Base-by-base conservation (phyloP, 2,797 vertebrate species). In the Enteromius viviparus region DNA sequence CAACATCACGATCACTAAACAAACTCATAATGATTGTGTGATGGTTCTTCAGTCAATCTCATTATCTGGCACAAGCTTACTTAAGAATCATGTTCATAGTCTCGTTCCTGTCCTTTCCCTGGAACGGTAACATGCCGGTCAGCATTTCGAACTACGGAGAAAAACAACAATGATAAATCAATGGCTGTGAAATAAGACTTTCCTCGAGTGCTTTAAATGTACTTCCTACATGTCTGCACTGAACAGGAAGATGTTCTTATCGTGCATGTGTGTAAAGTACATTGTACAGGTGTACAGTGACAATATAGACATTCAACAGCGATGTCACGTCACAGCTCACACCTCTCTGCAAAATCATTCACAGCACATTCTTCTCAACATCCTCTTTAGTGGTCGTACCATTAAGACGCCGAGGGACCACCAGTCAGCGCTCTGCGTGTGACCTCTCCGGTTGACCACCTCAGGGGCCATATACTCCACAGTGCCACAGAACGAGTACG, bases 51-150 rank as follows among this genome's bases (percentile, higher is more conserved):
- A 45, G 34, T 21, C 9, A 34, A 64, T 64, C 19, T 6, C 1
- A 62, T 45, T 45, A 72, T 51, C 26, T 15, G 23, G 62, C 3
- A 97, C 98, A 62, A 70, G 97, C 98, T 98, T 94, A 99, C 98
- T 99, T 99, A 80, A 99, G 95, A 85, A 99, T 99, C 97, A 99
- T 98, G 94, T 98, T 99, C 98, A 99, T 98, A 72, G 98, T 99
- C 90, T 99, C 98, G 66, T 98, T 99, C 89, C 97, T 95, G 91
- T 99, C 98, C 95, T 98, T 98, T 88, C 98, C 97, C 97, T 99
- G 98, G 92, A 99, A 99, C 42, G 98, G 97, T 89, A 99, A 93
- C 21, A 97, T 98, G 91, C 98, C 98, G 14, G 98, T 98, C 87
- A 99, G 95, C 97, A 98, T 99, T 93, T 99, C 97, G 95, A 98